Percentiles rank a stretch among this genome's conserved stretches.
Conservation (phyloP, 2,888 invertebrate species). For the Heliconius ismenius region DNA sequence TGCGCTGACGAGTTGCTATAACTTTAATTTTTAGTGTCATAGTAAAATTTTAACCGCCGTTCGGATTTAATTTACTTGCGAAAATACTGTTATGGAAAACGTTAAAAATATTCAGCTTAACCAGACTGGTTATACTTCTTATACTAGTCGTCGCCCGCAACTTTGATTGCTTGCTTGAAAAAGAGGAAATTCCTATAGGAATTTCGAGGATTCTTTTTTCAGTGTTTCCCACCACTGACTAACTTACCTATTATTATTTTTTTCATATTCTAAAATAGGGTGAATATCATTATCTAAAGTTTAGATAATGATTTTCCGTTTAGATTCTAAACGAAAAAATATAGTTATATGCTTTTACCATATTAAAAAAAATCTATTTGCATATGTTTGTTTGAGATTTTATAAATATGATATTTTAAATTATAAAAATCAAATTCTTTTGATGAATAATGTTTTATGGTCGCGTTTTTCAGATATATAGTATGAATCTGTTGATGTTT, state of each 20-base stretch:
- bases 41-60: constrained; percentile 43
- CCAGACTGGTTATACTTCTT: neutral
- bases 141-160: neutral
- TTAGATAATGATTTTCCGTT: no score
- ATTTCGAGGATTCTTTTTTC: no score
- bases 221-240: neutral
- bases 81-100: constrained; percentile 35
- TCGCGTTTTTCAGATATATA: neutral
- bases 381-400: neutral
- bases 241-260: neutral
- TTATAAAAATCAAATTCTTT: neutral
- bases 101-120: constrained; percentile 15
- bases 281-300: neutral
- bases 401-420: neutral
- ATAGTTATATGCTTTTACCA: neutral
- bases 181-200: no score
- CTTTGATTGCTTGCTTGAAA: neutral
- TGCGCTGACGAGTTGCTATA: constrained; percentile 39
- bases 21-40: constrained; percentile 42
- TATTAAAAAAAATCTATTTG: neutral
- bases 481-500: neutral
- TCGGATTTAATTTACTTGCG: constrained; percentile 42
- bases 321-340: neutral
- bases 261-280: neutral
- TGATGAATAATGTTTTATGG: neutral